Percentiles rank a stretch among this genome's conserved stretches.
Evolutionary conservation across 1,140 invertebrate genomes (phyloP).

Genomic region (Trinorchestia longiramus): DNA sequence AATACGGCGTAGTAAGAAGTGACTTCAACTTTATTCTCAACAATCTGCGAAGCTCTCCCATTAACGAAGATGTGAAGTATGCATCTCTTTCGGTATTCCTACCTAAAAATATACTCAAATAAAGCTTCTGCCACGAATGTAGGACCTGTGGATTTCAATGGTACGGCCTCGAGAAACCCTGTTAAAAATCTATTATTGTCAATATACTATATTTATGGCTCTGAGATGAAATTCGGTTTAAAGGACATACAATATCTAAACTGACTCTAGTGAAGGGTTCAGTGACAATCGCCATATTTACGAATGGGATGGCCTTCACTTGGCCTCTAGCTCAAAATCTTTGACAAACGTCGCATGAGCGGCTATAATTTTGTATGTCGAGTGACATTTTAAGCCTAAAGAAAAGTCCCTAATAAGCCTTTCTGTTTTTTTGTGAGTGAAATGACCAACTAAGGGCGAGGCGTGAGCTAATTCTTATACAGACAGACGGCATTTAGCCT

Average conservation of each 20-base stretch:
- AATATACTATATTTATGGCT: constrained; percentile 10
- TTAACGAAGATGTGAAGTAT: not conserved
- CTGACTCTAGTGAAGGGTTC: not conserved
- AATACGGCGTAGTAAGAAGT: no score
- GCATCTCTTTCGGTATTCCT: no score
- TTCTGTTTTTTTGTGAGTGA: not conserved
- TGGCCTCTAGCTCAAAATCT: not conserved
- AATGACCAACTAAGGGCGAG: not conserved
- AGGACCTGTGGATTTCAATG: not conserved
- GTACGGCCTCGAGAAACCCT: not conserved
- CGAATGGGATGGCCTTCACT: not conserved
- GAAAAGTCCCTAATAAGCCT: not conserved
- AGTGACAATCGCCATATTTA: not conserved
- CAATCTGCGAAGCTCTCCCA: no score
- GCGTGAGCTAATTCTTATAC: not conserved
- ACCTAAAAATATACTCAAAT: no score
- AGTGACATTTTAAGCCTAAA: not conserved
- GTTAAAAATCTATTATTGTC: not conserved
- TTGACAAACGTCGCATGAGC: not conserved
- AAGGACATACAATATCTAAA: not conserved
- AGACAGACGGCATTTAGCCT: no score
- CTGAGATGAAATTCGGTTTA: not conserved
- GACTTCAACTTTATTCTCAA: not conserved
- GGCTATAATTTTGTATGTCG: not conserved
- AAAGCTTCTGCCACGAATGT: not conserved